Percentiles rank a stretch among this genome's conserved stretches.
phyloP scores from a whole-genome alignment of 2,797 vertebrate genomes.

The Myotis myotis region DNA sequence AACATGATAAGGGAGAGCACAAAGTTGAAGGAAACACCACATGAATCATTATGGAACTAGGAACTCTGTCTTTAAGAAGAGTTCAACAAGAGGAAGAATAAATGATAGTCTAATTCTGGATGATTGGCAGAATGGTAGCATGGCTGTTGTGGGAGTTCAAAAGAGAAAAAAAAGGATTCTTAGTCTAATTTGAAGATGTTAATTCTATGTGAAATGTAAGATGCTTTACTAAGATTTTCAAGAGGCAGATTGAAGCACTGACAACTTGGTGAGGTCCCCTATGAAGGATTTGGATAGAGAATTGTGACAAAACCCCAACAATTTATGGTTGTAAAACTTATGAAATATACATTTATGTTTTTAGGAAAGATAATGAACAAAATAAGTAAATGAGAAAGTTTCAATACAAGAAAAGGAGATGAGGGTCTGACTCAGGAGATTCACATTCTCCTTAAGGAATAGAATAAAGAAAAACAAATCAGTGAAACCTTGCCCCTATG shows the following conservation, averaged over 20 bases:
- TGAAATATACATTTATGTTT: background rate
- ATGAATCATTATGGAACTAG: background rate
- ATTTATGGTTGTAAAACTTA: background rate
- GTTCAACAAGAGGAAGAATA: background rate
- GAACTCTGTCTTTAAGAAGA: conserved; percentile 6
- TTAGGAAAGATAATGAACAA: background rate
- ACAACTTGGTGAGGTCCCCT: background rate
- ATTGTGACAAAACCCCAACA: background rate
- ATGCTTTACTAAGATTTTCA: background rate
- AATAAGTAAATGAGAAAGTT: background rate
- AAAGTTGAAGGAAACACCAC: background rate
- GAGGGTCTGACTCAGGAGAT: background rate
- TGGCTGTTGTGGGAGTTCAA: background rate
- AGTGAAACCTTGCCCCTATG: background rate
- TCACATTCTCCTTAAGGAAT: conserved; percentile 1
- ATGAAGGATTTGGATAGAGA: background rate
- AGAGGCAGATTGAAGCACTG: background rate
- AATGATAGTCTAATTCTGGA: background rate
- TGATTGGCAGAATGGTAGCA: conserved; percentile 17
- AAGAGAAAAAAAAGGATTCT: background rate
- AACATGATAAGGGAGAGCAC: background rate
- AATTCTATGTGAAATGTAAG: conserved; percentile 22
- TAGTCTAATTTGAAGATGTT: background rate
- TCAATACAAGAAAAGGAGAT: background rate
- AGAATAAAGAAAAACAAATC: background rate